Evolutionary conservation across 2,888 invertebrate species (phyloP), one percentile per base, ranked within the genome.

Genomic region (Pharmacophagus antenor): DNA sequence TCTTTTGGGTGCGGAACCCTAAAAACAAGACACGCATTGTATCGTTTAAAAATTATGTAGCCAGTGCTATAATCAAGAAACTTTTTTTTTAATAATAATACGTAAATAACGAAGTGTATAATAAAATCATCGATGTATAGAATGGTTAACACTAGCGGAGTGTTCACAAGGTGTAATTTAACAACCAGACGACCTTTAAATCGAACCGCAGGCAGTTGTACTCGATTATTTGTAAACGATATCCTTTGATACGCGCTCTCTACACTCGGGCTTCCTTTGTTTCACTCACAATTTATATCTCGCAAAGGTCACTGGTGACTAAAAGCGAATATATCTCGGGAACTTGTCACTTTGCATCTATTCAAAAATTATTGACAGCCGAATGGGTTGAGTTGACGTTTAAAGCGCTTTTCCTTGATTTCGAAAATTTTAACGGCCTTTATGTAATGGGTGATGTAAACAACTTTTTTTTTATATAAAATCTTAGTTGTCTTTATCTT

Each of bases 161-260:
- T 20, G 23, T 20, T 17, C 41, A 48, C 53, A 54, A 53, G 41
- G 58, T 59, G 58, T 54, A 59, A 59, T 49, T 27, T 41, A 21
- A 59, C 20, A 59, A 59, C 58, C 48, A 0, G 54, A 22, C 54
- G 58, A 42, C 58, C 58, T 54, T 59, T 48, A 22, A 23, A 31
- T 48, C 21, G 54, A 47, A 58, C 58, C 58, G 27, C 58, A 53
- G 21, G 54, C 49, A 54, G 48, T 49, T 48, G 58, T 54, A 59
- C 37, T 53, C 49, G 50, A 59, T 55, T 59, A 59, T n/a, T n/a
- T 44, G 48, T 31, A 54, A 54, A 59, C 49, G 49, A 53, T 54
- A 59, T 48, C 48, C 58, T 54, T 42, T 44, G 53, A 49, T 57
- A 57, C 42, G 17, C 10, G 49, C 48, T 15, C 42, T 20, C 10